These are phyloP conservation scores for Junonia oenone DNA, from an alignment of 2,888 invertebrate genomes.

Conservation along the genomic window DNA sequence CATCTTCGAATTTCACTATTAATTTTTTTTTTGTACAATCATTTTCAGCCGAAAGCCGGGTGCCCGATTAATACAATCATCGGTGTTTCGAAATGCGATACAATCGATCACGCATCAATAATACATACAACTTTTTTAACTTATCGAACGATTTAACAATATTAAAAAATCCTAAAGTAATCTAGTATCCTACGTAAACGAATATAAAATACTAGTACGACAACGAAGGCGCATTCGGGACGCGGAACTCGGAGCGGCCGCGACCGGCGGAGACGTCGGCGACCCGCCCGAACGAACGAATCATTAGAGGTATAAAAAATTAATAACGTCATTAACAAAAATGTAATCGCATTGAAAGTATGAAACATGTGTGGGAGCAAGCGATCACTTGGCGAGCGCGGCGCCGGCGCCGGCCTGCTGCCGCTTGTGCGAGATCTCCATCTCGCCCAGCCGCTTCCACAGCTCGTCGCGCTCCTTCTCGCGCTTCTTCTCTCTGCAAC, in stretches of 20 bases:
- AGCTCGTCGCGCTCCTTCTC: conserved; percentile 97
- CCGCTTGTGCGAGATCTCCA: conserved; percentile 87
- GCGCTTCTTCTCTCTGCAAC: conserved; percentile 91
- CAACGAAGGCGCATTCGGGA: conserved; percentile 52
- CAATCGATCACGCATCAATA: conserved; percentile 68
- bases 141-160: conserved; percentile 77
- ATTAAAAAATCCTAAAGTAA: conserved; percentile 73
- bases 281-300: conserved; percentile 48
- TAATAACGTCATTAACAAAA: conserved; percentile 74
- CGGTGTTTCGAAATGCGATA: conserved; percentile 67
- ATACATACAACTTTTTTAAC: conserved; percentile 75
- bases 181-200: conserved; percentile 67
- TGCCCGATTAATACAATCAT: conserved; percentile 64
- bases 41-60: conserved; percentile 70
- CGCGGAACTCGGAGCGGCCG: conserved; percentile 27
- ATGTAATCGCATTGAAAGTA: conserved; percentile 76
- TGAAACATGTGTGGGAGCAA: conserved; percentile 71
- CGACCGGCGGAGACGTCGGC: conserved; percentile 26
- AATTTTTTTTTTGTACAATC: conserved; percentile 68
- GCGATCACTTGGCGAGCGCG: conserved; percentile 70
- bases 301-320: conserved; percentile 64
- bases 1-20: conserved; percentile 61
- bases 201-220: conserved; percentile 63
- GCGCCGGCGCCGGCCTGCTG: conserved; percentile 42
- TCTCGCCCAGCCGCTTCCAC: conserved; percentile 96